These are phyloP conservation scores for Paralinhomoeus sp. DNA, from an alignment of 2,888 invertebrate species.

Conservation along the genomic window DNA sequence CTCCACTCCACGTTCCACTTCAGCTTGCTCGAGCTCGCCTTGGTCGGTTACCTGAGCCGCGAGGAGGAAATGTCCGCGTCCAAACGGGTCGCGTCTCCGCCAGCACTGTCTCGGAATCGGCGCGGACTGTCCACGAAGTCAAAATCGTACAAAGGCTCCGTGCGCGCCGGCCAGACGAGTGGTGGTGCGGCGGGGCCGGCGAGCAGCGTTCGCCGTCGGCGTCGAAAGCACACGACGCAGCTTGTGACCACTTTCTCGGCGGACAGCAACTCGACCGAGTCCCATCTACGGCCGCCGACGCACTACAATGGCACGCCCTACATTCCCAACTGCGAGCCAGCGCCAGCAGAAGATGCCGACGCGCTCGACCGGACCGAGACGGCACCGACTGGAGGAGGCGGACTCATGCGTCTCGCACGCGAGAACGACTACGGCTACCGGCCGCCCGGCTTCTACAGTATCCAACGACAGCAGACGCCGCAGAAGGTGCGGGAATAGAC, in stretches of 20 bases:
- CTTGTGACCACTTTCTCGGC: not conserved
- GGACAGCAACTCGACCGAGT: not conserved
- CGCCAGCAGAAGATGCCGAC: no score
- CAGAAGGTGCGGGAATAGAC: no score
- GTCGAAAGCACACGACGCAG: not conserved
- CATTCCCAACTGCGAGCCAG: no score
- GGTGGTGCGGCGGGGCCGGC: not conserved
- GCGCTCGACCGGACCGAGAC: no score
- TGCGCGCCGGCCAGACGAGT: not conserved
- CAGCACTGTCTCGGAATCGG: not conserved
- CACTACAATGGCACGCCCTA: not conserved
- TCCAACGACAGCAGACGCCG: no score
- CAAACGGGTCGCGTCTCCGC: not conserved
- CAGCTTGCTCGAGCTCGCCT: constrained; percentile 6
- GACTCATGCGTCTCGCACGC: constrained; percentile 8
- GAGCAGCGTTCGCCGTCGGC: not conserved
- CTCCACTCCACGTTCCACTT: no score
- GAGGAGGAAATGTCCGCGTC: constrained; percentile 1
- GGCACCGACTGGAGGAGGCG: no score
- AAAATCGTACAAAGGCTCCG: not conserved
- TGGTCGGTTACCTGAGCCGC: constrained; percentile 6
- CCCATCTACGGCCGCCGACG: not conserved
- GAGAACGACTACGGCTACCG: constrained; percentile 25
- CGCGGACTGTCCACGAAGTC: not conserved
- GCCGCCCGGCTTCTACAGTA: constrained; percentile 13